Conservation (phyloP, 1,140 invertebrate species). For the Chelonus insularis region DNA sequence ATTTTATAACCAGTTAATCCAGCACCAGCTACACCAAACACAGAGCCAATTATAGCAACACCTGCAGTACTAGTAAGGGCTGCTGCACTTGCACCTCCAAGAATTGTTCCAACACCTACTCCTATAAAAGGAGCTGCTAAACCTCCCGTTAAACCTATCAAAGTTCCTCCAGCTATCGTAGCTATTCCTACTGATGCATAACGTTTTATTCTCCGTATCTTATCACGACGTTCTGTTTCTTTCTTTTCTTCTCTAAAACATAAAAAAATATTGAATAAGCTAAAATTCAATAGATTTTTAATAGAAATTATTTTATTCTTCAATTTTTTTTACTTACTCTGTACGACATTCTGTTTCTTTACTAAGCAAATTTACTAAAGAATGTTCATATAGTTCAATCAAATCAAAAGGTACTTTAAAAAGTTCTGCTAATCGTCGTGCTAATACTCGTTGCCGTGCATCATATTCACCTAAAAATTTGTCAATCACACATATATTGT, state of each 20-base stretch:
- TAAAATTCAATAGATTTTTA: background rate
- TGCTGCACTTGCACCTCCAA: conserved; percentile 64
- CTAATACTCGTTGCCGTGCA: conserved; percentile 66
- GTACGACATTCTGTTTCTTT: conserved; percentile 43
- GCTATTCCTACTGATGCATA: conserved; percentile 69
- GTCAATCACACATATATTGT: conserved; percentile 3
- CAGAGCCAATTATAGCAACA: conserved; percentile 67
- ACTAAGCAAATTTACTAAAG: conserved; percentile 54
- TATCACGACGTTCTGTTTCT: conserved; percentile 58
- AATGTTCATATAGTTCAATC: conserved; percentile 61
- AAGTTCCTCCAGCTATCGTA: conserved; percentile 67
- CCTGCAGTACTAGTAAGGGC: conserved; percentile 66
- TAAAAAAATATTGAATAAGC: conserved; percentile 15
- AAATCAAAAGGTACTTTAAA: conserved; percentile 62
- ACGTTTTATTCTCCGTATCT: conserved; percentile 65
- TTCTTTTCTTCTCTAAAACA: conserved; percentile 50
- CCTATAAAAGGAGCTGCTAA: conserved; percentile 71
- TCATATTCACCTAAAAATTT: conserved; percentile 67
- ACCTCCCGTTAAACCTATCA: conserved; percentile 70
- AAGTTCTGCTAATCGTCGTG: conserved; percentile 62
- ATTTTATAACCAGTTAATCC: conserved; percentile 72
- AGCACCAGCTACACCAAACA: conserved; percentile 73
- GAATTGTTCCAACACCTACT: conserved; percentile 64
- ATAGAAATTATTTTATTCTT: background rate
- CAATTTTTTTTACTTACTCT: conserved; percentile 41